Evolutionary conservation across 1,140 invertebrate species (phyloP), one percentile per base, ranked within the genome.

Genomic region (Aphidius ervi): DNA sequence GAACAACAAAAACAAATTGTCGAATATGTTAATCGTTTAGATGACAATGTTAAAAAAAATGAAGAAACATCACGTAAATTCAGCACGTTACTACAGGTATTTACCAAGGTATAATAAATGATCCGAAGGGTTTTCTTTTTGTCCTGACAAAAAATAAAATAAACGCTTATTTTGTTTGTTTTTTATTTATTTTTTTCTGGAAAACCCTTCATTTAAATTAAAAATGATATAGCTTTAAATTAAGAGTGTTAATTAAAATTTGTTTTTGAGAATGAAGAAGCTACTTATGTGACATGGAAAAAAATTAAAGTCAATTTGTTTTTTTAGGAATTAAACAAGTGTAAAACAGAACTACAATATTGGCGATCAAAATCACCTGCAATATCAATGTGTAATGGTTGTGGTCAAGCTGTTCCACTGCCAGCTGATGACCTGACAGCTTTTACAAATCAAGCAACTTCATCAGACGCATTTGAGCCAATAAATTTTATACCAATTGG

Each of bases 41-140:
- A 94, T 68, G 92, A 94, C 67, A 89, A 91, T 69, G 91, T 93
- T 66, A 93, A 93, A 72, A 94, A 94, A 72, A 92, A 92, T 76
- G 91, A 94, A 68, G 91, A 93, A 73, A 92, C 88, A 37, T 88
- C 89, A 46, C 82, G 90, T 40, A 94, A 94, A 80, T 93, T 93
- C 74, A 92, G 90, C 69, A 92, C 90, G 63, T 79, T 94, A 56
- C 79, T 94, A 65, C 91, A 93, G 86, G 89, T 90, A 73, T 79
- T 77, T 78, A 76, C 72, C 41, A 69, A 76, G 73, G 73, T 76
- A 78, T 60, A 68, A 55, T 69, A 63, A 63, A 49, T 41, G n/a
- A 47, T 39, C 39, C 6, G 5, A 9, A 10, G 5, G 16, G 8
- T 16, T 47, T 7, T 43, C 46, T 46, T 39, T 40, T 56, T 55